These are phyloP conservation scores for Danaus plexippus DNA, from an alignment of 1,140 invertebrate genomes.

Conservation along the genomic window DNA sequence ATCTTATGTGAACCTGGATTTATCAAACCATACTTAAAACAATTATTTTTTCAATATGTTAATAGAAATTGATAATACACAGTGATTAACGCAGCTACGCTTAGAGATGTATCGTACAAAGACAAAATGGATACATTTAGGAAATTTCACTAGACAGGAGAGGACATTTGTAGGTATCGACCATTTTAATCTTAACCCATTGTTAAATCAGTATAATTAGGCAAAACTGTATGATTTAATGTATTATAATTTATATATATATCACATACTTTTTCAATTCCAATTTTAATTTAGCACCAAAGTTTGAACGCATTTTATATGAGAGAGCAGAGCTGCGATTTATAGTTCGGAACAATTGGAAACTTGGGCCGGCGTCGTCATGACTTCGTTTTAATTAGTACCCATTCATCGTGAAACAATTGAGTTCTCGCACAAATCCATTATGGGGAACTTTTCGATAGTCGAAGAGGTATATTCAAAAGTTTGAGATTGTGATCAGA, in stretches of 20 bases:
- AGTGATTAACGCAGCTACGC: constrained; percentile 13
- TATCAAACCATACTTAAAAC: no score
- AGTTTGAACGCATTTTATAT: constrained; percentile 61
- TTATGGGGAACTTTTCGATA: constrained; percentile 67
- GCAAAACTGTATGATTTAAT: background rate
- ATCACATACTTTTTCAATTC: constrained; percentile 21
- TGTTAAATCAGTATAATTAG: constrained; percentile 1
- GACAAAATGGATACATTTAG: constrained; percentile 43
- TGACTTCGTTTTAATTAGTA: constrained; percentile 70
- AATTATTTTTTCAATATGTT: no score
- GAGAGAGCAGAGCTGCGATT: constrained; percentile 51
- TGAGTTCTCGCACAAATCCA: constrained; percentile 62
- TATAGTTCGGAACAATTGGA: constrained; percentile 62
- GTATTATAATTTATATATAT: constrained; percentile 8
- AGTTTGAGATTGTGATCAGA: constrained; percentile 50
- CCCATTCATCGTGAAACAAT: constrained; percentile 69
- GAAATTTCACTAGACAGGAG: constrained; percentile 41
- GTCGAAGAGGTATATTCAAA: constrained; percentile 59
- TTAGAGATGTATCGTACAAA: constrained; percentile 21
- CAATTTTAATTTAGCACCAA: constrained; percentile 62
- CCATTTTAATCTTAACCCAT: constrained; percentile 57
- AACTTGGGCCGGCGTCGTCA: constrained; percentile 57
- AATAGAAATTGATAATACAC: no score
- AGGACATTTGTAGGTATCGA: constrained; percentile 48
- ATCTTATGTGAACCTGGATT: background rate